These are phyloP conservation scores for Aspidapion aeneum DNA, from an alignment of 2,888 invertebrate genomes.

Conservation along the genomic window DNA sequence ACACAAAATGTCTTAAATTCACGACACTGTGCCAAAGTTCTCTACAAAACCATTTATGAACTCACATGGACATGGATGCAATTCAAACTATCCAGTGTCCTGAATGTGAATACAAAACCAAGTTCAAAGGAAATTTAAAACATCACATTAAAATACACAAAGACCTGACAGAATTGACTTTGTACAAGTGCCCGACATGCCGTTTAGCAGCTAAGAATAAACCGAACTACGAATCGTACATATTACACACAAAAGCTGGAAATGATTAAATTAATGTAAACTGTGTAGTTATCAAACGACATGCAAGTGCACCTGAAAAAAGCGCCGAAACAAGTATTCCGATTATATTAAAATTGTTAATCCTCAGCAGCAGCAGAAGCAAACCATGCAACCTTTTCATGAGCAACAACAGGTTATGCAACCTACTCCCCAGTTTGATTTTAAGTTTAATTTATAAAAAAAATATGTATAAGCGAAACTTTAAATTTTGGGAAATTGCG, in stretches of 20 bases:
- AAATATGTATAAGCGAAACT: too few relatives aligned
- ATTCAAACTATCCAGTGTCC: not conserved
- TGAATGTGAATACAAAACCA: not conserved
- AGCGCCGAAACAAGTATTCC: not conserved
- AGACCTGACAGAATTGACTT: not conserved
- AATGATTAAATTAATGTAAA: slow-evolving; percentile 5
- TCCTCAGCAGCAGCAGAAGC: too few relatives aligned
- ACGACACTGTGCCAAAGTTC: not conserved
- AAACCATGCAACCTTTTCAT: too few relatives aligned
- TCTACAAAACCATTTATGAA: not conserved
- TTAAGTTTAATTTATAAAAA: not conserved
- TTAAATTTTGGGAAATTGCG: too few relatives aligned
- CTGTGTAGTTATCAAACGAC: not conserved
- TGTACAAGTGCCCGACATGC: not conserved
- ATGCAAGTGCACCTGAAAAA: not conserved
- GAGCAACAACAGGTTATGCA: too few relatives aligned
- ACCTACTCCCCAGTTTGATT: too few relatives aligned
- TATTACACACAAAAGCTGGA: slow-evolving; percentile 4
- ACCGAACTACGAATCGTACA: not conserved
- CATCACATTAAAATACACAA: not conserved
- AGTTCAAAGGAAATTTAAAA: not conserved
- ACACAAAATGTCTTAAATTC: too few relatives aligned
- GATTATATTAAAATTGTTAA: not conserved
- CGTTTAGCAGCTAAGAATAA: not conserved
- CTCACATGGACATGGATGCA: not conserved